Percentiles rank a stretch among this genome's conserved stretches.
phyloP scores from a whole-genome alignment of 2,888 invertebrate species.

The Tetanocera ferruginea region DNA sequence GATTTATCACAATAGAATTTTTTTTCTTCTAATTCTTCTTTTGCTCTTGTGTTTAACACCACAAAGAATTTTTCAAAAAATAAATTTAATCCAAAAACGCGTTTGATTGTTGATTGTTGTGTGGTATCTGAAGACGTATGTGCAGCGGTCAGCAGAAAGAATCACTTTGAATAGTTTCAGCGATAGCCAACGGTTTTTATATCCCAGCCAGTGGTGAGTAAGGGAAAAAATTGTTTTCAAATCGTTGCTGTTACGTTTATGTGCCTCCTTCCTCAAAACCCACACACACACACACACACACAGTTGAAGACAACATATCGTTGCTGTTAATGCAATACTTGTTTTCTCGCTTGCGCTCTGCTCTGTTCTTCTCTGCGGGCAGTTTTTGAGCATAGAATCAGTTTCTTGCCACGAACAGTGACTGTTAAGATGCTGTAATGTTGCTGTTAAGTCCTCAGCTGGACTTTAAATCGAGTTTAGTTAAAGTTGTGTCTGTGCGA shows the following conservation, averaged over 20 bases:
- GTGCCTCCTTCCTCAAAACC: neutral
- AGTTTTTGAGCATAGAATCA: no score
- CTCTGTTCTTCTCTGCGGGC: neutral
- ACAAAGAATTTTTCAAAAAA: neutral
- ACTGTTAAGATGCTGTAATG: neutral
- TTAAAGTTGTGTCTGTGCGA: no score
- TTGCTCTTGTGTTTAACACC: constrained; percentile 26
- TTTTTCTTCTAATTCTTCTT: constrained; percentile 22
- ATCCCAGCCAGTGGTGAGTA: constrained; percentile 55
- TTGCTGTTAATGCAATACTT: neutral
- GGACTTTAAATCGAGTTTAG: neutral
- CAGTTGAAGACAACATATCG: no score
- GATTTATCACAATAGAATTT: constrained; percentile 29
- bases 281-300: neutral
- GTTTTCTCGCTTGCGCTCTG: neutral
- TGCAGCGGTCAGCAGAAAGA: constrained; percentile 61
- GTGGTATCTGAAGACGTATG: constrained; percentile 46
- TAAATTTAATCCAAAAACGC: constrained; percentile 37
- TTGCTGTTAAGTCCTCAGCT: neutral
- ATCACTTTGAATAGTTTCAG: constrained; percentile 67
- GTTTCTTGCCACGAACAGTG: no score
- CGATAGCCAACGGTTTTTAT: constrained; percentile 63
- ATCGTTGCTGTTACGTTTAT: neutral
- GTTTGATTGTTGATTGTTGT: neutral
- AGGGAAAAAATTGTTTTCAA: constrained; percentile 1